Evolutionary conservation across 2,888 invertebrate species (phyloP).

Genomic region (Apeira syringaria): DNA sequence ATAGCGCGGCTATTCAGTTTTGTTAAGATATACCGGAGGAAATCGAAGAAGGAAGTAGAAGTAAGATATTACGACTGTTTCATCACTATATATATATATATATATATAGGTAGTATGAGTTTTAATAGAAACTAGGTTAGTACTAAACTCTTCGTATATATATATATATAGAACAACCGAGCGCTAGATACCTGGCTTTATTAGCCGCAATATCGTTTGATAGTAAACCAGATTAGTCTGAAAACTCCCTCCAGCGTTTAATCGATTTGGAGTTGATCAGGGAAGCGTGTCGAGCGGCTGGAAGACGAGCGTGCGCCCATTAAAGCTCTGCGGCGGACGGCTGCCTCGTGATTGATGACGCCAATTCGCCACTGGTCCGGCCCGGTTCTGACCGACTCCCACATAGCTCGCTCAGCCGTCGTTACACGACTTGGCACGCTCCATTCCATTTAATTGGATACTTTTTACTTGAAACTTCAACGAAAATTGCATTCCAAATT

Average conservation of each 20-base stretch:
- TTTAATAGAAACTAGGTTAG: no score
- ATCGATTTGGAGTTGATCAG: conserved; percentile 51
- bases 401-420: conserved; percentile 30
- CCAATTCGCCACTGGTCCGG: conserved; percentile 70
- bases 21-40: no score
- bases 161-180: no score
- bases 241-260: conserved; percentile 33
- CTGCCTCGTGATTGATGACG: conserved; percentile 70
- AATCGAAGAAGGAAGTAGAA: no score
- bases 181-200: conserved; percentile 10
- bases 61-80: no score
- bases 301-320: conserved; percentile 56
- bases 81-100: no score
- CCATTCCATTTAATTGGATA: conserved; percentile 40
- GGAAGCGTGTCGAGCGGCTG: conserved; percentile 42
- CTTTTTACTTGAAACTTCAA: conserved; percentile 33
- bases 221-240: conserved; percentile 28
- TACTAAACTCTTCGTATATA: no score
- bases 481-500: conserved; percentile 22
- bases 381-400: conserved; percentile 26
- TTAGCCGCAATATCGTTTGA: conserved; percentile 24
- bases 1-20: no score
- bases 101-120: no score
- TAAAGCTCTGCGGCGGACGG: conserved; percentile 61
- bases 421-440: conserved; percentile 44